A percentile compares a stretch with the other conserved stretches of the same genome.
Conservation (phyloP, 2,888 invertebrate genomes). For the Frankliniella fusca region DNA sequence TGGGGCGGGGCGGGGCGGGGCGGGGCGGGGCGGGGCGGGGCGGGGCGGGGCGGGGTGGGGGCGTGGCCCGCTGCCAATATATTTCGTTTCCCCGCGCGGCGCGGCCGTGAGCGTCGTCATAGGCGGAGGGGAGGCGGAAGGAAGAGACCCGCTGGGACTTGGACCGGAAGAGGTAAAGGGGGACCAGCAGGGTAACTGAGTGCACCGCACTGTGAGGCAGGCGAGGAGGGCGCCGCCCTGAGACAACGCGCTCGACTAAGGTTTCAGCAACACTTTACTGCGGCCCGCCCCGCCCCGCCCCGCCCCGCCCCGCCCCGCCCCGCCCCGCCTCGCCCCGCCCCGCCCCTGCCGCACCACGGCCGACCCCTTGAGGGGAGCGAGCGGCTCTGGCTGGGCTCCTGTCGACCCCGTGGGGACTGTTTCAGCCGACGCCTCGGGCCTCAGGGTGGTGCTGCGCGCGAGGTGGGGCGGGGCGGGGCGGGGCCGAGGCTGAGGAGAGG, state of each 20-base stretch:
- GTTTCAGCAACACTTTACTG: slow-evolving; percentile 15
- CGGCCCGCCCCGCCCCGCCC: neutral
- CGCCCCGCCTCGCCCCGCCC: neutral
- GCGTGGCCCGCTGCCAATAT: slow-evolving; percentile 9
- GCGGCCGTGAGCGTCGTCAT: no score
- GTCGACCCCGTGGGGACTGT: slow-evolving; percentile 3
- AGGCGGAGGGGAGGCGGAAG: no score
- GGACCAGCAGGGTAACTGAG: neutral
- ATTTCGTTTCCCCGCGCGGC: neutral
- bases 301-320: neutral
- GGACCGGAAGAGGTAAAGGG: neutral
- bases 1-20: neutral
- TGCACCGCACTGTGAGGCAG: neutral
- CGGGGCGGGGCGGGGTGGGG: neutral
- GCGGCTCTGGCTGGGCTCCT: neutral
- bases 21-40: neutral
- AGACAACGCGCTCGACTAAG: neutral
- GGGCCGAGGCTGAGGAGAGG: neutral
- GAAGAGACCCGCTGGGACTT: no score
- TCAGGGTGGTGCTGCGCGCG: neutral
- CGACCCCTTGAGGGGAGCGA: neutral
- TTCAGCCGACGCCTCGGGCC: neutral
- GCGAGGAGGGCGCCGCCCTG: neutral
- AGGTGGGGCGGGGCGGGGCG: neutral
- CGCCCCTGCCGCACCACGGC: neutral